A percentile compares a stretch with the other conserved stretches of the same genome.
These are phyloP conservation scores for Oscheius sp. DNA, from an alignment of 2,888 invertebrate species.

Conservation along the genomic window DNA sequence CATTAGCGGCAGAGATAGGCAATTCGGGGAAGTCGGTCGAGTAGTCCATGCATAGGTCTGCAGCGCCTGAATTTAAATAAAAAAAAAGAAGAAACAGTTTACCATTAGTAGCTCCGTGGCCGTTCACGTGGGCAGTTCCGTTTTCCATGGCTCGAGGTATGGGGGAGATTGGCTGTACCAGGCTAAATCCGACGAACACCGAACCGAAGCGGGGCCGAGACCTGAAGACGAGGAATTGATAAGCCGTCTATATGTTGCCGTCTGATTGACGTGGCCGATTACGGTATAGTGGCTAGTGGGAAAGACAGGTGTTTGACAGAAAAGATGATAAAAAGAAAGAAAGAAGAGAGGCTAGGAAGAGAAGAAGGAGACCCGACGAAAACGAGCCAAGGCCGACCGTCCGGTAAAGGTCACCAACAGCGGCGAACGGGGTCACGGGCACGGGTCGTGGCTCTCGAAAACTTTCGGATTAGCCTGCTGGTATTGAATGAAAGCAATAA, in stretches of 20 bases:
- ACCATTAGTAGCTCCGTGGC: constrained; percentile 24
- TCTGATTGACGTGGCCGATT: neutral
- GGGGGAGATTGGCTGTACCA: constrained; percentile 47
- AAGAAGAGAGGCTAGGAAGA: neutral
- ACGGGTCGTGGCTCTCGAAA: neutral
- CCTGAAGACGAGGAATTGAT: neutral
- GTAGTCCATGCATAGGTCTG: too few species aligned
- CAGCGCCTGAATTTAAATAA: too few species aligned
- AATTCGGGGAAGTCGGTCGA: constrained; percentile 65
- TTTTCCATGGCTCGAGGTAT: constrained; percentile 48
- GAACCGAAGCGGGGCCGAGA: constrained; percentile 1
- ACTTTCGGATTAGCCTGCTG: neutral
- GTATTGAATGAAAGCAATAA: too few species aligned
- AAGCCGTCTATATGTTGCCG: neutral
- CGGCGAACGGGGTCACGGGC: constrained; percentile 26
- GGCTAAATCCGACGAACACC: constrained; percentile 29
- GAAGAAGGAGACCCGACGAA: neutral
- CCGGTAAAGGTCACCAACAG: constrained; percentile 16
- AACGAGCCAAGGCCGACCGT: constrained; percentile 25
- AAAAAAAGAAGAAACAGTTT: too few species aligned
- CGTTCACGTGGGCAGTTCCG: constrained; percentile 37
- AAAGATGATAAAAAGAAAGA: neutral
- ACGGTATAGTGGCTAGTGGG: neutral
- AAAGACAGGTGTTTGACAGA: neutral
- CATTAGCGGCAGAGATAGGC: constrained; percentile 50